phyloP scores from a whole-genome alignment of 2,797 vertebrate genomes.

The Poeciliopsis presidionis region DNA sequence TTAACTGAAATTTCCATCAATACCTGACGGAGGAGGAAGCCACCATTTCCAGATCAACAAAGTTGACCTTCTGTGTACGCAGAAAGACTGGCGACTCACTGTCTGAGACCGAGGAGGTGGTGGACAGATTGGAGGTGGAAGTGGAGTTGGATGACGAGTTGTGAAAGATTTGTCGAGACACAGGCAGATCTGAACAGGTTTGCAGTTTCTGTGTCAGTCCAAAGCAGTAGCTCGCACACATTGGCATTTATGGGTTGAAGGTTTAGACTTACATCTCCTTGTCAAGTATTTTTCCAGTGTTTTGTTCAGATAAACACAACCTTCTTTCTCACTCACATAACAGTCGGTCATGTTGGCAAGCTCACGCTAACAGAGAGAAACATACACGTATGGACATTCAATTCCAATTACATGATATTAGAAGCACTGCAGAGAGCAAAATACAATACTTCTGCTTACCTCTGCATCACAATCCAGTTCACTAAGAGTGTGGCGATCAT shows the following conservation, averaged over 20 bases:
- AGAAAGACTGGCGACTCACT: conserved; percentile 76
- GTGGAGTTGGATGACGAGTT: conserved; percentile 33
- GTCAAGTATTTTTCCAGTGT: conserved; percentile 85
- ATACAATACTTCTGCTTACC: conserved; percentile 72
- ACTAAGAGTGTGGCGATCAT: conserved; percentile 79
- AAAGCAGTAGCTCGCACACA: background rate
- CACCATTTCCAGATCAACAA: conserved; percentile 87
- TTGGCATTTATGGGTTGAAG: background rate
- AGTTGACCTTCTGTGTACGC: conserved; percentile 77
- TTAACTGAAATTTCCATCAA: background rate
- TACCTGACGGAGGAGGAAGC: conserved; percentile 85
- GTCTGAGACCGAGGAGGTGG: conserved; percentile 59
- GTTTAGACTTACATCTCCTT: conserved; percentile 78
- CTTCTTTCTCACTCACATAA: conserved; percentile 87
- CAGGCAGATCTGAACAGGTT: conserved; percentile 39
- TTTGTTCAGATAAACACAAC: conserved; percentile 80
- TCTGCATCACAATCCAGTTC: conserved; percentile 83
- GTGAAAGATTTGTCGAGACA: conserved; percentile 40
- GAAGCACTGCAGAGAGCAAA: background rate
- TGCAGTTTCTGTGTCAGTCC: background rate
- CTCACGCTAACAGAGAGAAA: conserved; percentile 77
- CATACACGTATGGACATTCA: background rate
- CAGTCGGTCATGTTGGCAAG: conserved; percentile 83
- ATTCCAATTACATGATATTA: background rate
- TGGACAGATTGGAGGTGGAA: conserved; percentile 42